Evolutionary conservation across 2,797 vertebrate genomes (phyloP).

Genomic region (Brotula barbata): DNA sequence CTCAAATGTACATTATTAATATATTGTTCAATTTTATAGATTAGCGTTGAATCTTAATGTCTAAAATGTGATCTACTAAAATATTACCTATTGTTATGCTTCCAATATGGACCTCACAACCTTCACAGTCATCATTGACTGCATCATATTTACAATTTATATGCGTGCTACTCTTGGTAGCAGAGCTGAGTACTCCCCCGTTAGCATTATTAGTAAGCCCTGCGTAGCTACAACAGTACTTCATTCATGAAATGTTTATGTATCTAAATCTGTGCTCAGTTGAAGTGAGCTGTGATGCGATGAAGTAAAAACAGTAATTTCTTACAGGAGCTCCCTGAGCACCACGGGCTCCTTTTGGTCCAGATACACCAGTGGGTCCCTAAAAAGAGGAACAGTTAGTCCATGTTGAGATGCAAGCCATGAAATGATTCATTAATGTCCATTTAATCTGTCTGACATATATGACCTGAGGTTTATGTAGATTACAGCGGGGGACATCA

Average conservation of each 20-base stretch:
- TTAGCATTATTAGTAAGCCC: no score
- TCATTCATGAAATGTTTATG: background rate
- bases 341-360: constrained; percentile 93
- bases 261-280: background rate
- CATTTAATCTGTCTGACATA: background rate
- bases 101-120: background rate
- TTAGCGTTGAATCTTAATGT: background rate
- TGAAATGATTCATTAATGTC: background rate
- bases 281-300: background rate
- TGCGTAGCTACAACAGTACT: no score
- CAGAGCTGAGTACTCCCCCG: no score
- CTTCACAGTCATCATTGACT: background rate
- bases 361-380: constrained; percentile 93
- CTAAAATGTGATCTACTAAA: background rate
- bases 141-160: background rate
- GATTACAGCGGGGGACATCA: background rate
- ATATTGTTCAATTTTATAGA: background rate
- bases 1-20: background rate
- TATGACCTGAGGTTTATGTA: background rate
- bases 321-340: constrained; percentile 94
- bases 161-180: no score
- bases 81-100: background rate
- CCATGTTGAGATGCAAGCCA: no score
- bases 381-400: constrained; percentile 61
- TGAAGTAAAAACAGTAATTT: constrained; percentile 37